Base-by-base conservation (phyloP, 1,140 invertebrate genomes). In the Cardiocondyla obscurior region DNA sequence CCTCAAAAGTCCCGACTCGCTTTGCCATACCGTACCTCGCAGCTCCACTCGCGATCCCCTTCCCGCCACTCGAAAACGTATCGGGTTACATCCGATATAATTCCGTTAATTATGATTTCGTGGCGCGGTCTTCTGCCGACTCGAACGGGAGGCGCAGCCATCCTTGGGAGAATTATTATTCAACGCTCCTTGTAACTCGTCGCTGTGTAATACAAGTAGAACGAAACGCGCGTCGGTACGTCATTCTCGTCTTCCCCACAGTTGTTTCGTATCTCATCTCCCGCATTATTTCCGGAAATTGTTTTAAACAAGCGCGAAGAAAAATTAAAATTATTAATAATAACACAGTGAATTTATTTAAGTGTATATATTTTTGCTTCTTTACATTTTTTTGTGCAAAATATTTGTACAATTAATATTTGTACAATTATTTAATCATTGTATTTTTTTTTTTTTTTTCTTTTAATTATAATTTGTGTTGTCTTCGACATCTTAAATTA, bases 81-180 rank as follows among this genome's bases (percentile, higher is more conserved):
- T 92, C 91, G 89, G 87, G 91, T 92, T 92, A 91, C 91, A 87
- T 79, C 57, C 73, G 58, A 82, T 88, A 91, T 92, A 92, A 93
- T 93, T 93, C 91, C 90, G 91, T 93, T 93, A 93, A 93, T 93
- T 93, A 93, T 92, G 90, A 93, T 93, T 93, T 92, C 89, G 89
- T 86, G 92, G 84, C 89, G 92, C 90, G 89, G 92, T 93, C 93
- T 89, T 92, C 85, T 84, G 85, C 46, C 51, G 39, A 25, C 62
- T 57, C 53, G 44, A 64, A 76, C 44, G 57, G 30, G 72, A 25
- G 16, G 65, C n/a, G 28, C 73, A 60, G 51, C 70, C 30, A 60
- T n/a, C n/a, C 57, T 12, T 19, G 19, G 62, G 36, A 39, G 64
- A 79, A 79, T 79, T 79, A 69, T 79, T 79, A 67, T 69, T 67